These are phyloP conservation scores for Aporophyla nigra DNA, from an alignment of 2,888 invertebrate genomes.

Conservation along the genomic window DNA sequence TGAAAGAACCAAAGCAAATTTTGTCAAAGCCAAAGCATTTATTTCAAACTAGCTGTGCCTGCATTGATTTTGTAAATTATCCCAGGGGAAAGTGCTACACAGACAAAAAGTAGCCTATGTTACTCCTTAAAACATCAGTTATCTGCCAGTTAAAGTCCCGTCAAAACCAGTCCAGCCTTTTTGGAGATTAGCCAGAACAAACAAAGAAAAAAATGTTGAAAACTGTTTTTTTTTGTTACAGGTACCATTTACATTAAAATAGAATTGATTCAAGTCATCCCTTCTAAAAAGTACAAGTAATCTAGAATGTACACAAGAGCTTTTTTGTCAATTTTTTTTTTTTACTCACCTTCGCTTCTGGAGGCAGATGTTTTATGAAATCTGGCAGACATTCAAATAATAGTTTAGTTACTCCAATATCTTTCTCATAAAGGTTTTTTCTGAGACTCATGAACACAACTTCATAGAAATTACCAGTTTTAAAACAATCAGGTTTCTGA, in stretches of 20 bases:
- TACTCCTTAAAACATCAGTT: too few species aligned
- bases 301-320: not conserved
- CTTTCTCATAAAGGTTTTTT: slow-evolving; percentile 77
- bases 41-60: too few species aligned
- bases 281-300: not conserved
- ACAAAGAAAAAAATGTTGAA: too few species aligned
- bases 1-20: slow-evolving; percentile 67
- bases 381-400: slow-evolving; percentile 75
- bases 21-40: not conserved
- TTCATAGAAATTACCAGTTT: slow-evolving; percentile 85
- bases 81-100: too few species aligned
- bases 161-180: too few species aligned
- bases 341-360: slow-evolving; percentile 76
- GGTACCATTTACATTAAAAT: too few species aligned
- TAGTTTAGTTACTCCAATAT: slow-evolving; percentile 77
- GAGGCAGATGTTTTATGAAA: slow-evolving; percentile 76
- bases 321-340: not conserved
- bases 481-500: slow-evolving; percentile 74
- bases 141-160: too few species aligned
- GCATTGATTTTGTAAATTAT: too few species aligned
- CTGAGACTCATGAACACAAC: slow-evolving; percentile 80
- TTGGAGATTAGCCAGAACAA: too few species aligned
- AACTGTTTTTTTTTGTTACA: too few species aligned
- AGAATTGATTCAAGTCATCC: too few species aligned
- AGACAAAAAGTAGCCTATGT: too few species aligned